Percentiles rank a stretch among this genome's conserved stretches.
Conservation (phyloP, 2,797 vertebrate species). For the Basileuterus tristriatus region DNA sequence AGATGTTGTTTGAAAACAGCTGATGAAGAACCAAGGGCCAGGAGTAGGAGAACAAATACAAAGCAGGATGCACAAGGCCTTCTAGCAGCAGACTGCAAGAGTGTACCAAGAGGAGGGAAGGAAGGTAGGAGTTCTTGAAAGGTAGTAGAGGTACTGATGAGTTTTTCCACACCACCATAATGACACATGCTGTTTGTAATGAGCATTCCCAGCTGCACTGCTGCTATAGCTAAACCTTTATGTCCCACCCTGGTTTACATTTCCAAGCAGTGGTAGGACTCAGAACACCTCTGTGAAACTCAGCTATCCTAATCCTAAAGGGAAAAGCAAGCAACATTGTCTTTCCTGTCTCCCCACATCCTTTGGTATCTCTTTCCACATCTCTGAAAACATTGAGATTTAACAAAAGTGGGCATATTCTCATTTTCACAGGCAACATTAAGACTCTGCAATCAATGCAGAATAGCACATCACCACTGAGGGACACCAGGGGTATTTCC, state of each 20-base stretch:
- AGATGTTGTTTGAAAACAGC: neutral
- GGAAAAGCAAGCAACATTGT: neutral
- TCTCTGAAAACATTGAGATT: neutral
- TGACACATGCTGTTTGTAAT: neutral
- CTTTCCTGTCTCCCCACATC: neutral
- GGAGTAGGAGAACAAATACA: neutral
- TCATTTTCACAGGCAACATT: neutral
- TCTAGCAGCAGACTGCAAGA: neutral
- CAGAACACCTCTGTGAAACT: neutral
- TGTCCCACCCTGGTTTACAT: neutral
- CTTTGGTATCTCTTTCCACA: neutral
- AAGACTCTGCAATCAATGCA: neutral
- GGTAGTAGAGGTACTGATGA: neutral
- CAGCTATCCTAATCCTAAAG: neutral
- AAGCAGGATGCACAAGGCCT: neutral
- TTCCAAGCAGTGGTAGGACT: neutral
- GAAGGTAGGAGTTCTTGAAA: neutral
- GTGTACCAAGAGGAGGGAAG: accelerated
- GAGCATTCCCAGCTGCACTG: neutral
- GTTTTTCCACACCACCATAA: neutral
- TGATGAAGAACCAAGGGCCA: neutral
- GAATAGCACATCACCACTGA: neutral
- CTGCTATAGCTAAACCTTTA: neutral
- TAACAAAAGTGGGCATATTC: neutral
- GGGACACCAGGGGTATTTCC: neutral